Evolutionary conservation across 2,888 invertebrate genomes (phyloP), one percentile per base, ranked within the genome.

Genomic region (Amblyteles armatorius): DNA sequence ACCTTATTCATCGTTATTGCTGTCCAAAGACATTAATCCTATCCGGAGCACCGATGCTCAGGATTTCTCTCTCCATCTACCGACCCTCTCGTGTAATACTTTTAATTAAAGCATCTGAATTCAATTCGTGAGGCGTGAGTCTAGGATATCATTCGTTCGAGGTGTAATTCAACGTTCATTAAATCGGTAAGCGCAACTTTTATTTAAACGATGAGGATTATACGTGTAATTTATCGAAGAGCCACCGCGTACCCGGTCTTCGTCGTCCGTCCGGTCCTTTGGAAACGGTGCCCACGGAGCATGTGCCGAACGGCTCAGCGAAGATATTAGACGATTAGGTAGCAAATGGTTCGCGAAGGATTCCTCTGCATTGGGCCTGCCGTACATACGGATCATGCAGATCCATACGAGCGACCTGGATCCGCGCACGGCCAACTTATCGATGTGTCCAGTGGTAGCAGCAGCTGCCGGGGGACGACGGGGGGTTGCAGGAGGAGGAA

Each of bases 301-400:
- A 60, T 68, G 72, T 73, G 67, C 33, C 29, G 36, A 36, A 9
- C 76, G 79, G 85, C 84, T 87, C 83, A 79, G 65, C 48, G 69
- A 72, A 65, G 78, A 78, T 67, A 87, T 85, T 86, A 85, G 87
- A 82, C 85, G 83, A 87, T 87, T 87, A 87, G 85, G 85, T 77
- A 86, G 87, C 87, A 87, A 87, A 87, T 87, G 81, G 85, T 72
- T 84, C 73, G 85, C 84, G 81, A 83, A 85, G 71, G 79, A 79
- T 76, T 44, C 74, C 40, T 29, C 44, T 22, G 6, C 48, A 82
- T 72, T 65, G 44, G 79, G 50, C 71, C n/a, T n/a, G 19, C 3
- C 40, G 16, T 44, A 57, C 40, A 55, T 57, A 19, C 71, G 44
- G 84, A 82, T 74, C 82, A 84, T 65, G 57, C 79, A 82, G 82